These are phyloP conservation scores for Notolepis coatsorum DNA, from an alignment of 2,797 vertebrate genomes.

Conservation along the genomic window DNA sequence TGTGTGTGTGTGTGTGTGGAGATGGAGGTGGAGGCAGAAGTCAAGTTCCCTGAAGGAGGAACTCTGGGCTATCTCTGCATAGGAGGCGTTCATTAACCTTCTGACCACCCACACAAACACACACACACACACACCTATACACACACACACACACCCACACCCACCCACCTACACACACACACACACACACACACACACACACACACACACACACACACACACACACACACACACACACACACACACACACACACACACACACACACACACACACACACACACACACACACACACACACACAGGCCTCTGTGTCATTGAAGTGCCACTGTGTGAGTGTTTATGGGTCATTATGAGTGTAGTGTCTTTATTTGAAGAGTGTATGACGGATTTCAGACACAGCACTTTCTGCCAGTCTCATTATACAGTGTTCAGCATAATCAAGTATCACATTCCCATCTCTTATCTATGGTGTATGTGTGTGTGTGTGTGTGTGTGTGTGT, in stretches of 20 bases:
- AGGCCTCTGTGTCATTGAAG: conserved; percentile 35
- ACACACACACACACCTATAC: conserved; percentile 21
- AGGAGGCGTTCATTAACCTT: conserved; percentile 64
- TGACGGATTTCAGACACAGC: no score
- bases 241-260: background rate
- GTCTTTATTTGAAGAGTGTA: no score
- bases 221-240: background rate
- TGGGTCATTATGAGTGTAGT: no score
- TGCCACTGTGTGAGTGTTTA: no score
- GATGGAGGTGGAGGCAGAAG: conserved; percentile 47
- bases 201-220: background rate
- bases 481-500: no score
- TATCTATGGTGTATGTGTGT: no score
- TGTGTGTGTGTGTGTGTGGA: no score
- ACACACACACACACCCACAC: conserved; percentile 20
- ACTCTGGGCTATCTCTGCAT: conserved; percentile 53
- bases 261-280: background rate
- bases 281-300: background rate
- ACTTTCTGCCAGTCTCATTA: no score
- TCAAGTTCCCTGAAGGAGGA: conserved; percentile 60
- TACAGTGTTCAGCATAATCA: no score
- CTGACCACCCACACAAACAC: conserved; percentile 51
- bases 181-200: background rate
- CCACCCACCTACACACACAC: conserved; percentile 28
- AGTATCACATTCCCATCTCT: no score